Evolutionary conservation across 2,113 vertebrate genomes (phyloP).

Genomic region (Neotoma lepida): DNA sequence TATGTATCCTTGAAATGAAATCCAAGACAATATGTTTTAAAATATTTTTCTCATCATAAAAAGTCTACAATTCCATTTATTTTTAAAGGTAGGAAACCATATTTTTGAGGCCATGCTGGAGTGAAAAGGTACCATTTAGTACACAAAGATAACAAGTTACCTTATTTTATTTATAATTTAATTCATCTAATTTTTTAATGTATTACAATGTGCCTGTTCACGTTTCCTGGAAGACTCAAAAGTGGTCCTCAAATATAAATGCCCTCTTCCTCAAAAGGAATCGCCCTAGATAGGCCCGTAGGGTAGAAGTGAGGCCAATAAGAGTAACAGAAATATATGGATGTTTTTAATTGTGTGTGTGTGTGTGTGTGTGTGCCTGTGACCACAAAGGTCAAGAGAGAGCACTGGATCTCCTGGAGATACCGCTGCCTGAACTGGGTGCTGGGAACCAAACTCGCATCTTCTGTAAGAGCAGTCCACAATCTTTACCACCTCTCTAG

Average conservation of each 20-base stretch:
- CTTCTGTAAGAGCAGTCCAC: background rate
- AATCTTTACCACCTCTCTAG: background rate
- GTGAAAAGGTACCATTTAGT: background rate
- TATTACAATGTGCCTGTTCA: background rate
- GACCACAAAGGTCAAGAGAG: too few species aligned
- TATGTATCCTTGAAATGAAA: background rate
- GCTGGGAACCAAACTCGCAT: background rate
- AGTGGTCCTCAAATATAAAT: background rate
- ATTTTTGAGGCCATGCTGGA: background rate
- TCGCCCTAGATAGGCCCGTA: background rate
- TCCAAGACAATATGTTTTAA: background rate
- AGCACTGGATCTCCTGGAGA: background rate
- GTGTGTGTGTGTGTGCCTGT: background rate
- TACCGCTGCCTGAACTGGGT: background rate
- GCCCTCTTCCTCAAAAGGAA: background rate
- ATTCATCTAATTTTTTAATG: background rate
- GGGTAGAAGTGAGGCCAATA: background rate
- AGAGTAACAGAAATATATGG: background rate
- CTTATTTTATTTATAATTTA: background rate
- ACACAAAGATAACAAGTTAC: background rate
- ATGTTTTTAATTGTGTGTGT: background rate
- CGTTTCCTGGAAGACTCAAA: background rate
- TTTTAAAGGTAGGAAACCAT: background rate
- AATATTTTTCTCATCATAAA: background rate
- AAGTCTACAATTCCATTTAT: background rate